Evolutionary conservation across 2,113 vertebrate species (phyloP).

Genomic region (Pterophyllum scalare): DNA sequence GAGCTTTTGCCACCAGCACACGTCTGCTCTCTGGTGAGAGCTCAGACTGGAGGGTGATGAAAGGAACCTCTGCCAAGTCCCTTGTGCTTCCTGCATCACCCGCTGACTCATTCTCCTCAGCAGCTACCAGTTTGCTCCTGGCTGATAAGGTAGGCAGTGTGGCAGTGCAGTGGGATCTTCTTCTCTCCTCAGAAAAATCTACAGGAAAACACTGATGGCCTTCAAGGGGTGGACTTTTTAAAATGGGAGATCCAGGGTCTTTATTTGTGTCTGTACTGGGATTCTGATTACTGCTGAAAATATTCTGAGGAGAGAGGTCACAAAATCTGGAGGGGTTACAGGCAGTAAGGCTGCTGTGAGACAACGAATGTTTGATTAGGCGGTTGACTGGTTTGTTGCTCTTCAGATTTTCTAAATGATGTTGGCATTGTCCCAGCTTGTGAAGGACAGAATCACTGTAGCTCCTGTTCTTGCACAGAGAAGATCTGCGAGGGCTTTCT

Average conservation of each 20-base stretch:
- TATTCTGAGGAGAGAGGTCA: conserved; percentile 28
- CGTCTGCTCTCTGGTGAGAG: conserved; percentile 83
- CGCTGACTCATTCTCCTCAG: conserved; percentile 13
- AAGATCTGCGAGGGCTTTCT: conserved; percentile 74
- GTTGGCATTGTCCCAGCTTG: conserved; percentile 68
- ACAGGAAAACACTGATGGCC: conserved; percentile 83
- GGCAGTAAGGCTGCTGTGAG: conserved; percentile 72
- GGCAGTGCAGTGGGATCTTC: not conserved
- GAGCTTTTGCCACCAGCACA: conserved; percentile 87
- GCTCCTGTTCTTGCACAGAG: conserved; percentile 76
- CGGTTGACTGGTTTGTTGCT: conserved; percentile 65
- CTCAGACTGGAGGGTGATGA: conserved; percentile 80
- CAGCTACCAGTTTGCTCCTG: not conserved
- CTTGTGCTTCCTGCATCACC: conserved; percentile 1
- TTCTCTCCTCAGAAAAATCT: conserved; percentile 71
- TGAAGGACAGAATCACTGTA: conserved; percentile 91
- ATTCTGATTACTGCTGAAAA: conserved; percentile 69
- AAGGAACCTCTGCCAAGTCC: conserved; percentile 66
- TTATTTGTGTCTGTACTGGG: conserved; percentile 58
- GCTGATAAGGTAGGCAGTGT: conserved; percentile 3
- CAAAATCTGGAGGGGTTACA: not conserved
- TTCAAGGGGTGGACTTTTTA: conserved; percentile 71
- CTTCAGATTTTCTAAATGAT: conserved; percentile 69
- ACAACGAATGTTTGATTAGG: conserved; percentile 65
- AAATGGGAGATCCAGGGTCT: conserved; percentile 54